Percentiles rank a stretch among this genome's conserved stretches.
Conservation (phyloP, 2,797 vertebrate species). For the Myiotriccus ornatus region DNA sequence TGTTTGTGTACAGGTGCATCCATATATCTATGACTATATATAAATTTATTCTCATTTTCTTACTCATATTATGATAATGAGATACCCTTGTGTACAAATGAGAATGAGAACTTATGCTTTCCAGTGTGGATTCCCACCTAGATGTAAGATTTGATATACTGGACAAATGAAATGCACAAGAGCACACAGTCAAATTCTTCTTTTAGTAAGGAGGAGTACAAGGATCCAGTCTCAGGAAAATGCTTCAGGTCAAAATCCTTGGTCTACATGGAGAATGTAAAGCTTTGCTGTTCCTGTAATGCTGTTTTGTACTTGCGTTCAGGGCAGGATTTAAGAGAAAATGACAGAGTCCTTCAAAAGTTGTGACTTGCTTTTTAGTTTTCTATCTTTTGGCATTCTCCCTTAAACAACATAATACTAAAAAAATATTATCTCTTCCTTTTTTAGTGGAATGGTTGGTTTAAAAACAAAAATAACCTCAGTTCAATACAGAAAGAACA, state of each 20-base stretch:
- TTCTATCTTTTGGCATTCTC: neutral
- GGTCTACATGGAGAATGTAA: neutral
- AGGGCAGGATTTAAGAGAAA: neutral
- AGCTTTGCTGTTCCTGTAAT: neutral
- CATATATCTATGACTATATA: neutral
- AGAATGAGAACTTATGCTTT: neutral
- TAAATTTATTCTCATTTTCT: neutral
- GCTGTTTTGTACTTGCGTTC: neutral
- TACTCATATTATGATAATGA: neutral
- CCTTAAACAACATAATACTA: neutral
- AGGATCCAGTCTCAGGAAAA: neutral
- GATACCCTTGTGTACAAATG: neutral
- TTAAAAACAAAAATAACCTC: neutral
- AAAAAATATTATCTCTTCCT: neutral
- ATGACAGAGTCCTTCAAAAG: slow-evolving; percentile 2
- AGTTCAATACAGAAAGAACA: neutral
- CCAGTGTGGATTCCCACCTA: neutral
- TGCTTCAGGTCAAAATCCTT: neutral
- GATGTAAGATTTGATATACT: neutral
- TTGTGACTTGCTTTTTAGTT: neutral
- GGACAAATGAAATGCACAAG: neutral
- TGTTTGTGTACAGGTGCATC: neutral
- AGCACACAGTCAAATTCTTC: neutral
- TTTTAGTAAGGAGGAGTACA: neutral
- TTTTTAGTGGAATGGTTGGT: neutral